These are phyloP conservation scores for Cataglyphis albicans DNA, from an alignment of 2,888 invertebrate species.

Conservation along the genomic window DNA sequence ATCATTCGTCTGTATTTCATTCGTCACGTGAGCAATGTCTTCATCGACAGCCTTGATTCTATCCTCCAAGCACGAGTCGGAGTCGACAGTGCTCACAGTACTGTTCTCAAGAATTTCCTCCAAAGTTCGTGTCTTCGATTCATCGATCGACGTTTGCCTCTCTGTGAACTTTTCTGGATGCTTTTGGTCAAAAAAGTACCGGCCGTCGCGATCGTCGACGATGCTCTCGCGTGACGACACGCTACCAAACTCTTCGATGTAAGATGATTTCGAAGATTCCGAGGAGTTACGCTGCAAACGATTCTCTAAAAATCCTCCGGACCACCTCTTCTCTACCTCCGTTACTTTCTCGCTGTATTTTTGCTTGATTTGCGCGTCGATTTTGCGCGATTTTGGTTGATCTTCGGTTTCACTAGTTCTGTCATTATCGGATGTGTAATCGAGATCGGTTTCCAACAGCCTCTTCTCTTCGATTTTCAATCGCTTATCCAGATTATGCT, in stretches of 20 bases:
- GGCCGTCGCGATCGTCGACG: constrained; percentile 54
- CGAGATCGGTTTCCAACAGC: constrained; percentile 71
- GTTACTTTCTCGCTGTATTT: constrained; percentile 80
- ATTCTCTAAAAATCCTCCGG: constrained; percentile 80
- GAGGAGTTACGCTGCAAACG: constrained; percentile 78
- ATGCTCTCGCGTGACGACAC: constrained; percentile 80
- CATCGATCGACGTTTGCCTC: constrained; percentile 19
- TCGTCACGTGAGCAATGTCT: constrained; percentile 66
- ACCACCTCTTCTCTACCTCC: constrained; percentile 83
- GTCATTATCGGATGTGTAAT: constrained; percentile 71
- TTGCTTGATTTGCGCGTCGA: constrained; percentile 54
- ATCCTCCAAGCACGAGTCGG: constrained; percentile 80
- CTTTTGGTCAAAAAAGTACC: constrained; percentile 2
- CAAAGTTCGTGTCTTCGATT: constrained; percentile 29
- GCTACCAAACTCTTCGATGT: constrained; percentile 82
- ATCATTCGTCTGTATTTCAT: constrained; percentile 35
- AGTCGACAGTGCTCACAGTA: constrained; percentile 80
- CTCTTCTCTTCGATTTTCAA: constrained; percentile 78
- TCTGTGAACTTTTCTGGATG: neutral
- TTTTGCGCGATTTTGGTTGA: neutral
- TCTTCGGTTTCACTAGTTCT: constrained; percentile 47
- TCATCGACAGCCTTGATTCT: constrained; percentile 77
- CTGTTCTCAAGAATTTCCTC: constrained; percentile 66
- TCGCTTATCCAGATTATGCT: constrained; percentile 76
- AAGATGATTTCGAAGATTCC: constrained; percentile 82